A percentile compares a stretch with the other conserved stretches of the same genome.
phyloP scores from a whole-genome alignment of 2,888 invertebrate genomes.

The Drosophila prolongata region DNA sequence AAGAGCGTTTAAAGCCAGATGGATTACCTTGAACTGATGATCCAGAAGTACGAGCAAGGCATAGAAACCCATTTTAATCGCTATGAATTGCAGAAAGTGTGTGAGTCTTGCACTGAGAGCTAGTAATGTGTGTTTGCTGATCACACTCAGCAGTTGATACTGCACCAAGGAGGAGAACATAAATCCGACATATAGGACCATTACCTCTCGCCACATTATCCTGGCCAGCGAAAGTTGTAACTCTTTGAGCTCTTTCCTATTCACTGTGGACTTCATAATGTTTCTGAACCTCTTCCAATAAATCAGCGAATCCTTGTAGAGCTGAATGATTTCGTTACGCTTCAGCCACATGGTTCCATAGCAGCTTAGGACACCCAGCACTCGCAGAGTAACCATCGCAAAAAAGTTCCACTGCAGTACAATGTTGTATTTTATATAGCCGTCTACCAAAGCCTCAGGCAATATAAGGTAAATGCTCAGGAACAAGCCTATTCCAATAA shows the following conservation, averaged over 20 bases:
- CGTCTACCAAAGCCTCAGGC: background rate
- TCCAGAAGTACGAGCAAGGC: slow-evolving; percentile 49
- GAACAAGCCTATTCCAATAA: slow-evolving; percentile 24
- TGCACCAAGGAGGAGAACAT: slow-evolving; percentile 44
- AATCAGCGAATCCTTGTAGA: slow-evolving; percentile 40
- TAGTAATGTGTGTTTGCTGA: background rate
- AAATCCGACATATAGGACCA: slow-evolving; percentile 30
- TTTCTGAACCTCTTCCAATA: slow-evolving; percentile 34
- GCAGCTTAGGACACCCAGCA: slow-evolving; percentile 16
- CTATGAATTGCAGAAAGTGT: slow-evolving; percentile 24
- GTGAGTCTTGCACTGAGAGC: background rate
- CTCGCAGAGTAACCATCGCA: slow-evolving; percentile 2
- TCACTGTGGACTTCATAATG: slow-evolving; percentile 17
- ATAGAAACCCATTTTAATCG: slow-evolving; percentile 31
- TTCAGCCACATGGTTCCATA: slow-evolving; percentile 54
- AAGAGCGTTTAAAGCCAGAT: slow-evolving; percentile 44
- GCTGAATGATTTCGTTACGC: slow-evolving; percentile 30
- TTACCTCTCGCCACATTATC: slow-evolving; percentile 20
- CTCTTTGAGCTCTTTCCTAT: slow-evolving; percentile 8
- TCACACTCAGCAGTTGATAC: slow-evolving; percentile 10
- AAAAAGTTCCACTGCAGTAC: slow-evolving; percentile 46
- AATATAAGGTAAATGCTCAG: slow-evolving; percentile 25
- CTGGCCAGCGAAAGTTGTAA: slow-evolving; percentile 42
- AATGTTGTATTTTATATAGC: slow-evolving; percentile 52
- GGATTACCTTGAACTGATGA: slow-evolving; percentile 59